A percentile compares a stretch with the other conserved stretches of the same genome.
These are phyloP conservation scores for Sminthurides aquaticus DNA, from an alignment of 2,888 invertebrate genomes.

Conservation along the genomic window DNA sequence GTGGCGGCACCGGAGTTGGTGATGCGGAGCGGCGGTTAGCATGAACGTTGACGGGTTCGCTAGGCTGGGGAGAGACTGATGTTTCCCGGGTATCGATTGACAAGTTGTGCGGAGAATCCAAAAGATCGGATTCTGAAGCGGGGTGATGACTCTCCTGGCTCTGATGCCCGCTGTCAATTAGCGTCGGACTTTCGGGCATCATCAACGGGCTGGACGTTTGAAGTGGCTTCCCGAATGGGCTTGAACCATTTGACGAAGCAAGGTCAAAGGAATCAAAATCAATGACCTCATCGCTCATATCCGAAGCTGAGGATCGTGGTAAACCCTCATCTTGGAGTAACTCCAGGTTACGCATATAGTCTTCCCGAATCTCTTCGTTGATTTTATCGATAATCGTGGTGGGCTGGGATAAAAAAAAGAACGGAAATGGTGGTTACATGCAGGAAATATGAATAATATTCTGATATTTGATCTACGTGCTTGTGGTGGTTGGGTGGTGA, in stretches of 20 bases:
- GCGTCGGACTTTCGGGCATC: slow-evolving; percentile 20
- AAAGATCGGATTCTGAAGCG: not conserved
- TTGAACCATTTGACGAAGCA: slow-evolving; percentile 22
- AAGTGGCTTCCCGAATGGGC: slow-evolving; percentile 19
- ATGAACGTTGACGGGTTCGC: not conserved
- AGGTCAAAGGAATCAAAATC: slow-evolving; percentile 24
- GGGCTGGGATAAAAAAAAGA: slow-evolving; percentile 8
- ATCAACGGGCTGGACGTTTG: slow-evolving; percentile 16
- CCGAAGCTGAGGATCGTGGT: slow-evolving; percentile 19
- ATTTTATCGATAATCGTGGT: slow-evolving; percentile 24
- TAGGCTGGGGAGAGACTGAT: not conserved
- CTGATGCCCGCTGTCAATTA: slow-evolving; percentile 24
- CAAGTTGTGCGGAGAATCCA: not conserved
- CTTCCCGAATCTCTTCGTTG: slow-evolving; percentile 23
- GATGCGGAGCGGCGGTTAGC: not conserved
- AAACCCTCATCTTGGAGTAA: slow-evolving; percentile 20
- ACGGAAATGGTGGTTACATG: too few relatives aligned
- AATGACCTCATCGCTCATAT: slow-evolving; percentile 20
- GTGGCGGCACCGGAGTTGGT: not conserved
- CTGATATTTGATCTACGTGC: too few relatives aligned
- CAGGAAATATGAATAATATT: too few relatives aligned
- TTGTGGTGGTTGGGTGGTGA: too few relatives aligned
- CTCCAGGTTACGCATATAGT: slow-evolving; percentile 21
- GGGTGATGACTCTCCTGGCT: slow-evolving; percentile 23
- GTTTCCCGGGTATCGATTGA: not conserved